Evolutionary conservation across 1,140 invertebrate genomes (phyloP), one percentile per base, ranked within the genome.

Genomic region (Sarcophaga peregrina): DNA sequence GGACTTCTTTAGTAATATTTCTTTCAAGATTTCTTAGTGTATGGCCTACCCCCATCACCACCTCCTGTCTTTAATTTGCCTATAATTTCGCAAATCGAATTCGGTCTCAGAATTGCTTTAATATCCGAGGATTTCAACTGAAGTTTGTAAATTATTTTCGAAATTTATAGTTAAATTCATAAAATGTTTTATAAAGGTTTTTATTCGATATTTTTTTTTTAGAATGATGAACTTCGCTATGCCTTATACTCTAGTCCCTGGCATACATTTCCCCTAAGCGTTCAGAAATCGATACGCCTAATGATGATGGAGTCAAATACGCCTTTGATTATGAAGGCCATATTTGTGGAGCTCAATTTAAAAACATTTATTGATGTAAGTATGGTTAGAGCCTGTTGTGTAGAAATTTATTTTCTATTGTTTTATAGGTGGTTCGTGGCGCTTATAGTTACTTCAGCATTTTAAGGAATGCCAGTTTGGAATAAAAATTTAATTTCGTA

Each of bases 381-480:
- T 11, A 8, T 6, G n/a, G n/a, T n/a, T n/a, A n/a, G n/a, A n/a
- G n/a, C n/a, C n/a, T n/a, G n/a, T n/a, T n/a, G n/a, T n/a, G n/a
- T n/a, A n/a, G 25, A 37, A 37, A 37, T 37, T 37, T 25, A 9
- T 80, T 78, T 80, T 5, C 80, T n/a, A n/a, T n/a, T n/a, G n/a
- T n/a, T n/a, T n/a, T n/a, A n/a, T n/a, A 88, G 87, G 87, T 88
- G 81, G 82, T 87, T 76, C 85, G 85, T 75, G 87, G 87, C 10
- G 87, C 87, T 47, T 88, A 88, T 78, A 88, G 87, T 80, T 88
- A 88, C 82, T 88, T 88, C 75, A 88, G 88, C 81, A 81, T 88
- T 13, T 78, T 88, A 85, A 86, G 87, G 62, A 86, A 81, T 20
- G 52, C 80, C 7, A 25, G 62, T 20, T 78, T 52, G 15, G 45